A percentile compares a stretch with the other conserved stretches of the same genome.
Conservation (phyloP, 2,888 invertebrate genomes). For the Plebejus argus region DNA sequence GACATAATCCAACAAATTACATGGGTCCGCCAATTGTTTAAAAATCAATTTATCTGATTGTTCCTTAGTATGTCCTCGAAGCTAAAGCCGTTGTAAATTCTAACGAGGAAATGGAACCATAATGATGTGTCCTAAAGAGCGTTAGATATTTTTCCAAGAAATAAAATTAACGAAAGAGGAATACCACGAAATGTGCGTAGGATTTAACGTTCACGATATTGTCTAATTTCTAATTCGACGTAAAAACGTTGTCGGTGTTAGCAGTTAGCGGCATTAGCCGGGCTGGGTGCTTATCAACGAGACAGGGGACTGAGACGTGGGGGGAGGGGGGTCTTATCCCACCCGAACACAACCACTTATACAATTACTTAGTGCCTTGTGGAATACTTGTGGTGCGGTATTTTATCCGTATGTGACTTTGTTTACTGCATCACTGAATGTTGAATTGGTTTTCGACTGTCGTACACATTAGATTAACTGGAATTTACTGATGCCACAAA, state of each 20-base stretch:
- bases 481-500: no score
- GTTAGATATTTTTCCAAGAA: neutral
- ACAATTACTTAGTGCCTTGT: constrained; percentile 72
- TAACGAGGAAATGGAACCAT: no score
- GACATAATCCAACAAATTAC: no score
- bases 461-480: neutral
- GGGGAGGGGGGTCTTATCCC: constrained; percentile 56
- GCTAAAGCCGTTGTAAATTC: no score
- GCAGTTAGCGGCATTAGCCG: constrained; percentile 63
- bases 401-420: neutral
- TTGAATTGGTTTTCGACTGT: neutral
- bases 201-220: constrained; percentile 32
- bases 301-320: constrained; percentile 43
- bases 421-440: neutral
- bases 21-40: no score
- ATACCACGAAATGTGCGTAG: neutral
- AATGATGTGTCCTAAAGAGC: no score
- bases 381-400: constrained; percentile 49
- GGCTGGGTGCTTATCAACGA: constrained; percentile 65
- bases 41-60: no score
- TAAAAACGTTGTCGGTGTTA: constrained; percentile 52
- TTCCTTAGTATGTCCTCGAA: no score
- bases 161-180: constrained; percentile 2
- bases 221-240: constrained; percentile 54
- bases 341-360: constrained; percentile 69